Evolutionary conservation across 2,888 invertebrate genomes (phyloP), one percentile per base, ranked within the genome.

Genomic region (Lutraria lutraria): DNA sequence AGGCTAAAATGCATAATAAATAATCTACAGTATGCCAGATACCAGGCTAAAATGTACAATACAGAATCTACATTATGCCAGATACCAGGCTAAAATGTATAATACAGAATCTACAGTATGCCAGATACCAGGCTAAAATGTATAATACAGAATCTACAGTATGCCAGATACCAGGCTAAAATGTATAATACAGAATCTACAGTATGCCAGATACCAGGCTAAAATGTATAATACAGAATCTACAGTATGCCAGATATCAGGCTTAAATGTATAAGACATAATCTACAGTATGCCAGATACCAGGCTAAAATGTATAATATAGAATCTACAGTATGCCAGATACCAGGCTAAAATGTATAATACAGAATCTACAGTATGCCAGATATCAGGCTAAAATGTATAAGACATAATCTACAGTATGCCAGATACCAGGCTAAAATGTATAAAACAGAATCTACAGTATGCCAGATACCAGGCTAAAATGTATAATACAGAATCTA

Each of bases 191-290:
- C 96, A 3, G 88, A 87, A 60, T 94, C 94, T 4, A 96, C 95
- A 25, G 96, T 95, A 80, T 93, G 92, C 95, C 95, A 96, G 76
- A 96, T 92, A 21, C 96, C 96, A 82, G 96, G 96, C 96, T 96
- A 87, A 15, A 93, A 92, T 3, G n/a, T n/a, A n/a, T n/a, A n/a
- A n/a, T n/a, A n/a, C 96, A 3, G 88, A 87, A 60, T 94, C 94
- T 4, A 96, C 95, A 25, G 96, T 95, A 80, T 93, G 92, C 95
- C 95, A 96, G 76, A 96, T 92, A 21, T 95, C 96, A 82, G 96
- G 96, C 96, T 96, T 87, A 15, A 93, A 92, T 3, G n/a, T n/a
- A n/a, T n/a, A n/a, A n/a, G n/a, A n/a, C 96, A 3, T 86, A 87
- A 60, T 94, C 94, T 4, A 96, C 95, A 25, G 96, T 95, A 80